phyloP scores from a whole-genome alignment of 2,113 vertebrate species.

The Crotalus helleri region DNA sequence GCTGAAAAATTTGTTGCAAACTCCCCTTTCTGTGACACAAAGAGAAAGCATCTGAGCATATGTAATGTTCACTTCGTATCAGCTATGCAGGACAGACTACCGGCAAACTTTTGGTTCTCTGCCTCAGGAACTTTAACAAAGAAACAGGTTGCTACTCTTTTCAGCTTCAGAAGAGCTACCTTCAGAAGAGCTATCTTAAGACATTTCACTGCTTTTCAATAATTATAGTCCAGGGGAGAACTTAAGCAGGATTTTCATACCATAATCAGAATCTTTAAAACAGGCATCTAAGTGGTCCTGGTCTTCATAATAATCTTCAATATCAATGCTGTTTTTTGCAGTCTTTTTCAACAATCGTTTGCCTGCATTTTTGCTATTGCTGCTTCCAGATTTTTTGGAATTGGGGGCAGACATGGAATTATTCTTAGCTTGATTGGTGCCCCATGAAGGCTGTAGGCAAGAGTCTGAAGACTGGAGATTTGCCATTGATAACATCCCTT shows the following conservation, averaged over 20 bases:
- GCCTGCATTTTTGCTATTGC: constrained; percentile 73
- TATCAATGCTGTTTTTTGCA: constrained; percentile 83
- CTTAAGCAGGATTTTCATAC: constrained; percentile 60
- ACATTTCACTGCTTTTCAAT: background rate
- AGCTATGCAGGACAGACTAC: background rate
- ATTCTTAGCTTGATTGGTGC: constrained; percentile 82
- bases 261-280: constrained; percentile 97
- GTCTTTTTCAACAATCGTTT: constrained; percentile 87
- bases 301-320: constrained; percentile 90
- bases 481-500: constrained; percentile 99
- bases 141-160: background rate
- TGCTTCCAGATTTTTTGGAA: constrained; percentile 73
- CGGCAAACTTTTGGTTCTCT: background rate
- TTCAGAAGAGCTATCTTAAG: background rate
- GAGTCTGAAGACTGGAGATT: constrained; percentile 94
- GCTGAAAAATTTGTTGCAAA: background rate
- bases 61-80: background rate
- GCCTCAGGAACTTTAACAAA: background rate
- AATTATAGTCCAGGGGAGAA: background rate
- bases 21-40: background rate
- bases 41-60: background rate
- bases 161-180: background rate
- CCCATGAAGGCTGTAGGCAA: constrained; percentile 87
- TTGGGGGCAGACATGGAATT: constrained; percentile 76
- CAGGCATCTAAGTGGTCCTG: constrained; percentile 96